phyloP scores from a whole-genome alignment of 2,888 invertebrate species.

The Ditula angustiorana region DNA sequence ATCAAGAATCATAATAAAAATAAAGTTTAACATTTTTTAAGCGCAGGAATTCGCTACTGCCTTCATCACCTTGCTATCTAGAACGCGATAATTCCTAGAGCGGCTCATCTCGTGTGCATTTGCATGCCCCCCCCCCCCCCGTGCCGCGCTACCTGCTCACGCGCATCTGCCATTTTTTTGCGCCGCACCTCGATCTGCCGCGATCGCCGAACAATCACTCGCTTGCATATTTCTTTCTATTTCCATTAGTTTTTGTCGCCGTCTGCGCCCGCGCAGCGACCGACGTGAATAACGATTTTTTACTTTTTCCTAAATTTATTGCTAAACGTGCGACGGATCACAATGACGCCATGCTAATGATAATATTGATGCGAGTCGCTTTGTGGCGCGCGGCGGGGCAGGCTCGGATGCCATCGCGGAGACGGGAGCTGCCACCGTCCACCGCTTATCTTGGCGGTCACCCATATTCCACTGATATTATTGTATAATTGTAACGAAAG shows the following conservation, averaged over 20 bases:
- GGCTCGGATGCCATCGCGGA: neutral
- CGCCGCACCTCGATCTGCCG: slow-evolving; percentile 44
- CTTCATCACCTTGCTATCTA: slow-evolving; percentile 21
- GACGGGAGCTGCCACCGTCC: neutral
- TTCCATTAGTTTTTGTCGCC: slow-evolving; percentile 61
- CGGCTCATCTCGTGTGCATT: slow-evolving; percentile 46
- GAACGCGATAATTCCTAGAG: slow-evolving; percentile 31
- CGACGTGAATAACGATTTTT: slow-evolving; percentile 61
- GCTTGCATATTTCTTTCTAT: slow-evolving; percentile 65
- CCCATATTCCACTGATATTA: neutral
- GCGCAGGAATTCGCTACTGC: slow-evolving; percentile 8
- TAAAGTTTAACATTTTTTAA: neutral
- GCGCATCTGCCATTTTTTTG: slow-evolving; percentile 62
- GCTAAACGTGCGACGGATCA: slow-evolving; percentile 43
- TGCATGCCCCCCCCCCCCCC: slow-evolving; percentile 54
- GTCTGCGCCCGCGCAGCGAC: slow-evolving; percentile 38
- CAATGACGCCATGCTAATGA: slow-evolving; percentile 44
- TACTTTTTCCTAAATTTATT: slow-evolving; percentile 62
- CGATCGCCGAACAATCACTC: slow-evolving; percentile 59
- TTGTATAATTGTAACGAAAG: slow-evolving; percentile 32
- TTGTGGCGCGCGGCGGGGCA: slow-evolving; percentile 15
- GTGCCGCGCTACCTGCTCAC: slow-evolving; percentile 61
- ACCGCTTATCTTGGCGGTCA: neutral
- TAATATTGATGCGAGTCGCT: slow-evolving; percentile 38
- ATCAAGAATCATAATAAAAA: neutral